Conservation (phyloP, 2,113 vertebrate genomes). For the Ptychochromis oligacanthus region DNA sequence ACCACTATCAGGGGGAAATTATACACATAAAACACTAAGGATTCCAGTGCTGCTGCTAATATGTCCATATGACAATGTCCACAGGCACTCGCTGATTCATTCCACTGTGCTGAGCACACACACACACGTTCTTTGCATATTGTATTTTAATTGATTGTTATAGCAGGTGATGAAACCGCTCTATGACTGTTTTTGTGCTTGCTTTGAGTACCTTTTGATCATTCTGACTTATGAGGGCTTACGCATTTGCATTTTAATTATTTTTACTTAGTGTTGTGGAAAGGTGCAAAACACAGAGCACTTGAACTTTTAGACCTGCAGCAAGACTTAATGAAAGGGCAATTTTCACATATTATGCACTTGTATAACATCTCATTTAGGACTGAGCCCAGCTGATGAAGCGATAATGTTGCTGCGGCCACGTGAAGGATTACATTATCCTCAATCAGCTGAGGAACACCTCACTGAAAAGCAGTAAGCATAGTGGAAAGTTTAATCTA, state of each 20-base stretch:
- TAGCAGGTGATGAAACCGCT: conserved; percentile 69
- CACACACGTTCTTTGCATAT: conserved; percentile 66
- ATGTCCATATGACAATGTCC: conserved; percentile 78
- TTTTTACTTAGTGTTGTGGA: conserved; percentile 50
- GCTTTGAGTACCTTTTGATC: conserved; percentile 58
- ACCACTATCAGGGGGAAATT: conserved; percentile 68
- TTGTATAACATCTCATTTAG: conserved; percentile 27
- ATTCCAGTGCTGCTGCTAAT: conserved; percentile 71
- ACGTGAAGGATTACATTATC: background rate
- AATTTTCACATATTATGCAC: conserved; percentile 15
- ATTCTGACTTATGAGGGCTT: conserved; percentile 45
- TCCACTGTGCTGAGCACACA: conserved; percentile 25
- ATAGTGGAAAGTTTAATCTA: background rate
- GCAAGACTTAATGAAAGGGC: conserved; percentile 46
- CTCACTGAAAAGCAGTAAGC: background rate
- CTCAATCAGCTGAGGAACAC: background rate
- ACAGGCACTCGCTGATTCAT: conserved; percentile 74
- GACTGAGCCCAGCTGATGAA: conserved; percentile 12
- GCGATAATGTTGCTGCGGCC: conserved; percentile 18
- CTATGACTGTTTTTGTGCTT: conserved; percentile 64
- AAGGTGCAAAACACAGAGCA: conserved; percentile 45
- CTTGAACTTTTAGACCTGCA: conserved; percentile 26
- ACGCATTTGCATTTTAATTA: conserved; percentile 68
- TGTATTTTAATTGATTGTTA: conserved; percentile 78
- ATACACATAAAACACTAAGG: conserved; percentile 67